Conservation (phyloP, 64 coral and sea anemone species). For the Trachythela sp. region DNA sequence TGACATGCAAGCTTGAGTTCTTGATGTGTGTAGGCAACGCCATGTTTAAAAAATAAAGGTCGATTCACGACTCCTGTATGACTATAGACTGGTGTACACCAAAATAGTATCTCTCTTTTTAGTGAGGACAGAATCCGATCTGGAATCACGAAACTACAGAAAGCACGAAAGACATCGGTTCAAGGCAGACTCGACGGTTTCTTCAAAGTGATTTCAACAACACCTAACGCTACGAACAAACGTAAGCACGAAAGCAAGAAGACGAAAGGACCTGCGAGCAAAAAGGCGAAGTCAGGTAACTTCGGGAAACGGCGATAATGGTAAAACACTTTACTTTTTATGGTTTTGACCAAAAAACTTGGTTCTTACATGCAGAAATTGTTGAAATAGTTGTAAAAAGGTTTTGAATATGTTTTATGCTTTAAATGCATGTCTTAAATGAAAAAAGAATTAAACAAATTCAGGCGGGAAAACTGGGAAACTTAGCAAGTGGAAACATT, state of each 20-base stretch:
- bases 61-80: neutral
- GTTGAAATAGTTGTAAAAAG: no score
- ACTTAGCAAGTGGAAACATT: no score
- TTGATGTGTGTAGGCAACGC: no score
- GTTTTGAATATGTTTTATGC: no score
- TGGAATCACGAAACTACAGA: constrained; percentile 77
- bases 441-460: no score
- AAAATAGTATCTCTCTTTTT: no score
- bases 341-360: neutral
- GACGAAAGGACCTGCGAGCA: neutral
- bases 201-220: constrained; percentile 76
- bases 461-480: no score
- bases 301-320: neutral
- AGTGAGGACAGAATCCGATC: constrained; percentile 86
- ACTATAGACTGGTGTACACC: no score
- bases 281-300: constrained; percentile 5
- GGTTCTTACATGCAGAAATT: no score
- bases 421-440: no score
- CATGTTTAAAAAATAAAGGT: neutral
- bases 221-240: constrained; percentile 49
- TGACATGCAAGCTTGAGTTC: no score
- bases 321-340: neutral
- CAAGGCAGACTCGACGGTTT: constrained; percentile 92
- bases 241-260: constrained; percentile 47
- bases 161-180: constrained; percentile 79